Evolutionary conservation across 2,888 invertebrate species (phyloP).

Genomic region (Myopa tessellatipennis): DNA sequence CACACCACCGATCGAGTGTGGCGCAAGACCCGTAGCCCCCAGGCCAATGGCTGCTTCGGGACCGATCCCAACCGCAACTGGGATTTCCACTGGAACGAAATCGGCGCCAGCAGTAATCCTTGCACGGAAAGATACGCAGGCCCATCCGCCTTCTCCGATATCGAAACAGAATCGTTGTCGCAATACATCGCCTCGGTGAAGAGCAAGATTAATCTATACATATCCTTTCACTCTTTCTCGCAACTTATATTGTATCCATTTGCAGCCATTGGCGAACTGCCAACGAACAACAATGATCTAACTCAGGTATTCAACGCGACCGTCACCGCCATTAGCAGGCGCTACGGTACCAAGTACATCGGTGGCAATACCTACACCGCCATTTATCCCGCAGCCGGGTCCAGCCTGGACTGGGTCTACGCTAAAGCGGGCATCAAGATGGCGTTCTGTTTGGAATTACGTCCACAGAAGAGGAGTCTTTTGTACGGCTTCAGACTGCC

Average conservation of each 20-base stretch:
- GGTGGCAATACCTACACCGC: slow-evolving; percentile 69
- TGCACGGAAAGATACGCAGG: slow-evolving; percentile 78
- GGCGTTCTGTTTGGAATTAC: slow-evolving; percentile 74
- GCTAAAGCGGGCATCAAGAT: slow-evolving; percentile 70
- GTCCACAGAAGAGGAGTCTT: slow-evolving; percentile 55
- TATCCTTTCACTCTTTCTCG: slow-evolving; percentile 81
- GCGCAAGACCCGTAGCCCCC: slow-evolving; percentile 74
- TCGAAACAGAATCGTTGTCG: slow-evolving; percentile 72
- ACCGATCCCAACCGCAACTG: slow-evolving; percentile 85
- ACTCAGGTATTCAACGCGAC: slow-evolving; percentile 60
- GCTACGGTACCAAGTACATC: slow-evolving; percentile 67
- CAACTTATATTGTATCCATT: slow-evolving; percentile 78
- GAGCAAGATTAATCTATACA: slow-evolving; percentile 72
- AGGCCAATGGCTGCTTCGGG: slow-evolving; percentile 71
- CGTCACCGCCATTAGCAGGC: slow-evolving; percentile 57
- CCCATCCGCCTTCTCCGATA: slow-evolving; percentile 76
- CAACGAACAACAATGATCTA: slow-evolving; percentile 70
- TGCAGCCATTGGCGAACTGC: slow-evolving; percentile 70
- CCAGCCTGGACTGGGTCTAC: slow-evolving; percentile 76
- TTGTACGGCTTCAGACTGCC: slow-evolving; percentile 75
- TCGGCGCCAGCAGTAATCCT: slow-evolving; percentile 71
- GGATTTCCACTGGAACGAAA: slow-evolving; percentile 75
- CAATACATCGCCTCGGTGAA: slow-evolving; percentile 70
- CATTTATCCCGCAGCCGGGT: slow-evolving; percentile 71
- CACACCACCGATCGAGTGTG: slow-evolving; percentile 72